phyloP scores from a whole-genome alignment of 2,888 invertebrate genomes.

The Parnassius apollo region DNA sequence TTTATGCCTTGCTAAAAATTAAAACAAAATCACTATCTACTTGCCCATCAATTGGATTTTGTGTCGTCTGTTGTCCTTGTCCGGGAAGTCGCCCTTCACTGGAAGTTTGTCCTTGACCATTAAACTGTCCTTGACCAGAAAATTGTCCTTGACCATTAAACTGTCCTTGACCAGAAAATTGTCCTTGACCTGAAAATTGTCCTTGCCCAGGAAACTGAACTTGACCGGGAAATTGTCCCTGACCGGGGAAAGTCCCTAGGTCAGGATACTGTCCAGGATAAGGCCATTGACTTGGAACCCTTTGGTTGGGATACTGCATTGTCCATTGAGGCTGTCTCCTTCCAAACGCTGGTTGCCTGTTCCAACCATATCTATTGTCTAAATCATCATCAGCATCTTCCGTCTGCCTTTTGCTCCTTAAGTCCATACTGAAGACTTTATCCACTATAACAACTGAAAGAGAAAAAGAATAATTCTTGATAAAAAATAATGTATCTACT shows the following conservation, averaged over 20 bases:
- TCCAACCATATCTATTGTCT: conserved; percentile 59
- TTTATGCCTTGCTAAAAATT: too few species aligned
- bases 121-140: not conserved
- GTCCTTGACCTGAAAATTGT: conserved; percentile 22
- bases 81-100: conserved; percentile 13
- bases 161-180: conserved; percentile 30
- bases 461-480: conserved; percentile 22
- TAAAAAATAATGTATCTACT: not conserved
- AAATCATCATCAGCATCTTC: conserved; percentile 39
- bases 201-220: not conserved
- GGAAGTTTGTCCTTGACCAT: conserved; percentile 9
- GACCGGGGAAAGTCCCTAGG: conserved; percentile 23
- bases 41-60: conserved; percentile 20
- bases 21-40: not conserved
- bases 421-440: conserved; percentile 40
- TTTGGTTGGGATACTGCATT: conserved; percentile 4
- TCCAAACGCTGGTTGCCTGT: conserved; percentile 26
- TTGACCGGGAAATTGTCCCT: conserved; percentile 28
- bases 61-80: conserved; percentile 22
- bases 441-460: conserved; percentile 46
- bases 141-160: conserved; percentile 17
- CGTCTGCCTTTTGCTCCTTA: conserved; percentile 47
- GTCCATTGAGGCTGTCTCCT: conserved; percentile 5
- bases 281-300: conserved; percentile 25
- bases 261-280: conserved; percentile 24